Evolutionary conservation across 2,113 vertebrate genomes (phyloP), one percentile per base, ranked within the genome.

Genomic region (Pangasianodon hypophthalmus): DNA sequence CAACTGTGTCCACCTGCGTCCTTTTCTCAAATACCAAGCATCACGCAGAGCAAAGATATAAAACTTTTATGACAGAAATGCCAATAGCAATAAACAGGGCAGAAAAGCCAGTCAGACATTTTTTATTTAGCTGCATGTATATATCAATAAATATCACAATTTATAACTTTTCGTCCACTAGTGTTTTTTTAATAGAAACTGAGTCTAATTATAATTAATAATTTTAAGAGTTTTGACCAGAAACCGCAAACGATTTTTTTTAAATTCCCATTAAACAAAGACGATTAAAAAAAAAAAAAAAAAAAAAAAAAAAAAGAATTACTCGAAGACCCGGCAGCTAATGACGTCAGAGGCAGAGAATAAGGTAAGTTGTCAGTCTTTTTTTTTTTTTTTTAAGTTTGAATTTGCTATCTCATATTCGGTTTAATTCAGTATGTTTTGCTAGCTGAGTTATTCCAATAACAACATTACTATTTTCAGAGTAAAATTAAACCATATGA

Each of bases 1-100:
- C 96, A 95, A 97, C 96, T 94, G 96, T 96, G 96, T 96, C 97
- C 95, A 96, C 96, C 97, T 97, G 95, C 94, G 94, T 94, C 95
- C 94, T 94, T 91, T 96, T 94, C 95, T 95, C 94, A 95, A 96
- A 96, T 94, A 95, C 93, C 95, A 96, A 96, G 94, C 94, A 94
- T 94, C 95, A 94, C 91, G 91, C 92, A 94, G 95, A 95, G 95
- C 91, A 93, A 92, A 93, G 96, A 95, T 95, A 94, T 94, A 95
- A 95, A 93, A 93, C 91, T 93, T 94, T 94, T 91, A 92, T 92
- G 84, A 88, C 86, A 80, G 85, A 89, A 79, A 85, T 90, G 26
- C 83, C 56, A 75, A 73, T 81, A 62, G 82, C 37, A 89, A 85
- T 87, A 91, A 48, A 85, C 90, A 88, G 88, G 85, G 67, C 87